These are phyloP conservation scores for Clistopyga incitator DNA, from an alignment of 2,888 invertebrate genomes.

Conservation along the genomic window DNA sequence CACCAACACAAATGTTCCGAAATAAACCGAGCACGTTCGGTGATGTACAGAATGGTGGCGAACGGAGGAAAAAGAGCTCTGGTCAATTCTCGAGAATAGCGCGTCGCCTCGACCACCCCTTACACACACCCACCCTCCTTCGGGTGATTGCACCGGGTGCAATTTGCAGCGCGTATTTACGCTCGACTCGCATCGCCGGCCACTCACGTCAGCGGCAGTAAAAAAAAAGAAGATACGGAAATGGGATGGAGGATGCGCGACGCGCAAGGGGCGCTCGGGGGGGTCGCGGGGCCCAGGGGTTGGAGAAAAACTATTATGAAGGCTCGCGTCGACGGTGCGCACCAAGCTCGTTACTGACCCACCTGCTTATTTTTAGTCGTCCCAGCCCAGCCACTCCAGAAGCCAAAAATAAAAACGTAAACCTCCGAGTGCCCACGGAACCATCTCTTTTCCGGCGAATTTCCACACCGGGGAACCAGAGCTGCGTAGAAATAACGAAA, in stretches of 20 bases:
- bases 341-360: constrained; percentile 54
- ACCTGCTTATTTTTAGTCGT: constrained; percentile 55
- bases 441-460: constrained; percentile 43
- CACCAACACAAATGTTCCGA: background rate
- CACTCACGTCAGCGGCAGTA: constrained; percentile 54
- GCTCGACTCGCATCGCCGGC: constrained; percentile 53
- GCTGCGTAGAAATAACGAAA: constrained; percentile 37
- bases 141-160: constrained; percentile 55
- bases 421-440: constrained; percentile 10
- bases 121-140: constrained; percentile 26
- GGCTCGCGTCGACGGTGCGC: constrained; percentile 42
- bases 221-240: constrained; percentile 35
- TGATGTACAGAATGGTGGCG: background rate
- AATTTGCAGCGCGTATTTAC: constrained; percentile 60
- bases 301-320: constrained; percentile 47
- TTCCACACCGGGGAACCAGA: constrained; percentile 29
- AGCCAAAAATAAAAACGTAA: constrained; percentile 16
- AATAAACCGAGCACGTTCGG: constrained; percentile 26
- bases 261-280: background rate
- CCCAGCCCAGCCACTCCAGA: constrained; percentile 1
- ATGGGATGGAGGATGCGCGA: background rate
- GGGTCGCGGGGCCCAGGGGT: too few species aligned
- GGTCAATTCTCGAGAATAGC: constrained; percentile 43
- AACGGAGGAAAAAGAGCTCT: background rate
- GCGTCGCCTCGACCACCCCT: constrained; percentile 23